Percentiles rank a stretch among this genome's conserved stretches.
Evolutionary conservation across 2,113 vertebrate genomes (phyloP).

Genomic region (Diglossa brunneiventris): DNA sequence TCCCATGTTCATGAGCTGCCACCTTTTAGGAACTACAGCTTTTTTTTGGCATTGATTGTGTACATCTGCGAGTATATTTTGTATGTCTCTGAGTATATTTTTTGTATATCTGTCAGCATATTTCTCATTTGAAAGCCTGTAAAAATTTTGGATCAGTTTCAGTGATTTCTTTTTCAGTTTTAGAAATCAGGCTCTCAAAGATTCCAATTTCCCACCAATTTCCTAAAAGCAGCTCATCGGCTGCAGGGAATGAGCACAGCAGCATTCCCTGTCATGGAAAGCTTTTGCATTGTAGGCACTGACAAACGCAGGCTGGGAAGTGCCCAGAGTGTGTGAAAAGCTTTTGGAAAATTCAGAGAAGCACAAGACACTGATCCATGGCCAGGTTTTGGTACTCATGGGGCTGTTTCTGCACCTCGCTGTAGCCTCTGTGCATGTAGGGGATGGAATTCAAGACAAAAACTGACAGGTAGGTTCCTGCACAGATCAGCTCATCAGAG

Average conservation of each 20-base stretch:
- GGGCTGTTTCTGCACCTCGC: neutral
- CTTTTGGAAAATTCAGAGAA: neutral
- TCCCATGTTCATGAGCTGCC: neutral
- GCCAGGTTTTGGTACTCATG: neutral
- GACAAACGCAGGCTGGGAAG: neutral
- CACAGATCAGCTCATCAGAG: neutral
- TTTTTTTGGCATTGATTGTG: neutral
- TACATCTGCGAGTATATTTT: neutral
- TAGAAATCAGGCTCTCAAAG: neutral
- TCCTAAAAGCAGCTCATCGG: neutral
- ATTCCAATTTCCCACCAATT: neutral
- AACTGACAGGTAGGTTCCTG: neutral
- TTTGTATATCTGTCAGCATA: neutral
- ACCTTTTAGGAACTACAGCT: neutral
- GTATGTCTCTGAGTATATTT: neutral
- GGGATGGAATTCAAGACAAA: neutral
- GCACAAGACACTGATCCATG: neutral
- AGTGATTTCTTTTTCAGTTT: neutral
- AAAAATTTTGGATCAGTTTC: neutral
- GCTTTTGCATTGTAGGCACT: neutral
- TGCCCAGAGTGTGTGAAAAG: neutral
- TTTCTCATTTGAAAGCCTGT: neutral
- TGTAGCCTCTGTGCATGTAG: accelerated
- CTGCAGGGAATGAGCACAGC: neutral
- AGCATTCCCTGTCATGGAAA: neutral